Evolutionary conservation across 2,113 vertebrate species (phyloP).

Genomic region (Zosterops borbonicus): DNA sequence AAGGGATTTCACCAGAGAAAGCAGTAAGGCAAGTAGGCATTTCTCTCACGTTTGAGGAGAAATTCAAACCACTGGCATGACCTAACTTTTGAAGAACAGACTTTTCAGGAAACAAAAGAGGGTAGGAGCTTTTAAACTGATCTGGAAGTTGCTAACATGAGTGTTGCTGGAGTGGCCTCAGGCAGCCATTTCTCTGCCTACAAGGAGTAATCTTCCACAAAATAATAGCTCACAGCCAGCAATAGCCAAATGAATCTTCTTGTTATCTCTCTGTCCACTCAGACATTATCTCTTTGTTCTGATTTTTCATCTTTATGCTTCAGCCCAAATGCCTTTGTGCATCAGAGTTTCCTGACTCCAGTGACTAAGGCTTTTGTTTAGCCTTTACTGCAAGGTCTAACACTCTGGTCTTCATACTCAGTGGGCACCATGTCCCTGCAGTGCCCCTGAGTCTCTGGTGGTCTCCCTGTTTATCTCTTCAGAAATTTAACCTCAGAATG

Average conservation of each 20-base stretch:
- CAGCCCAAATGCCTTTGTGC: background rate
- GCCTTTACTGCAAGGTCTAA: background rate
- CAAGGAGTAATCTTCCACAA: background rate
- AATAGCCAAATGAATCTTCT: background rate
- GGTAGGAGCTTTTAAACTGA: background rate
- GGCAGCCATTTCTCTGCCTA: background rate
- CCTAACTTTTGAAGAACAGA: background rate
- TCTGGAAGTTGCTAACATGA: background rate
- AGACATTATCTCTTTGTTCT: background rate
- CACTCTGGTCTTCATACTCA: background rate
- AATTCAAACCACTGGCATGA: background rate
- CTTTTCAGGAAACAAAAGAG: background rate
- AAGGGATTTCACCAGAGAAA: background rate
- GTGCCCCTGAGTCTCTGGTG: background rate
- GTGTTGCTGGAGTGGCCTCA: background rate
- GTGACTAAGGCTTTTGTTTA: background rate
- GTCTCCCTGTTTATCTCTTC: background rate
- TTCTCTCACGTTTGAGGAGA: background rate
- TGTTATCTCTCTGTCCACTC: background rate
- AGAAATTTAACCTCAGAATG: background rate
- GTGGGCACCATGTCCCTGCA: background rate
- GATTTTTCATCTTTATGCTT: background rate
- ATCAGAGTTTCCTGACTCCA: background rate
- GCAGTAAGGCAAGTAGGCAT: background rate
- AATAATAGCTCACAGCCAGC: background rate